A percentile compares a stretch with the other conserved stretches of the same genome.
Conservation (phyloP, 1,140 invertebrate genomes). For the Carposina sasakii region DNA sequence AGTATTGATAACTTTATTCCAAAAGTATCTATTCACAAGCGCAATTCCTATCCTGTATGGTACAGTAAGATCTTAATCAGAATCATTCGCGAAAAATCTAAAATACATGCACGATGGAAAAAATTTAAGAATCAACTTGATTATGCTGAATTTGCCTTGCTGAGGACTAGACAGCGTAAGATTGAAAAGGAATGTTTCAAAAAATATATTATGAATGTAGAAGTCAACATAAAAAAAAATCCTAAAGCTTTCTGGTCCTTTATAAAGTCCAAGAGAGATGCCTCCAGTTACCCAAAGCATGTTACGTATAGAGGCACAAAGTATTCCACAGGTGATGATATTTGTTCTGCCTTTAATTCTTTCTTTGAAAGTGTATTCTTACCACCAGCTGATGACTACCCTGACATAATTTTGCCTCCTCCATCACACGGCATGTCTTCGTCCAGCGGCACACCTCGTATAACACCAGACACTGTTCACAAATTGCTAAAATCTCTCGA, state of each 20-base stretch:
- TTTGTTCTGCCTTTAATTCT: background rate
- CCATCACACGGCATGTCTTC: too few relatives aligned
- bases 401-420: too few relatives aligned
- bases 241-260: background rate
- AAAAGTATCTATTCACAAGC: background rate
- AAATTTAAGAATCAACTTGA: background rate
- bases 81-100: background rate
- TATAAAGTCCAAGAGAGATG: background rate
- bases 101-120: background rate
- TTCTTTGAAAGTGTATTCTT: constrained; percentile 2
- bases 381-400: background rate
- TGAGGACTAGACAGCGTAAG: background rate
- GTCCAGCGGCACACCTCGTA: too few relatives aligned
- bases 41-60: background rate
- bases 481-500: background rate
- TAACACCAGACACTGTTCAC: background rate
- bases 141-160: background rate
- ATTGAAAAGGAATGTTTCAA: background rate
- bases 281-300: background rate
- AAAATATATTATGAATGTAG: background rate
- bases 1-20: background rate
- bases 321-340: background rate
- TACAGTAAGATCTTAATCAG: background rate
- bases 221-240: background rate
- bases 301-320: background rate